A percentile compares a stretch with the other conserved stretches of the same genome.
phyloP scores from a whole-genome alignment of 2,797 vertebrate species.

The Sebastes nivosus region DNA sequence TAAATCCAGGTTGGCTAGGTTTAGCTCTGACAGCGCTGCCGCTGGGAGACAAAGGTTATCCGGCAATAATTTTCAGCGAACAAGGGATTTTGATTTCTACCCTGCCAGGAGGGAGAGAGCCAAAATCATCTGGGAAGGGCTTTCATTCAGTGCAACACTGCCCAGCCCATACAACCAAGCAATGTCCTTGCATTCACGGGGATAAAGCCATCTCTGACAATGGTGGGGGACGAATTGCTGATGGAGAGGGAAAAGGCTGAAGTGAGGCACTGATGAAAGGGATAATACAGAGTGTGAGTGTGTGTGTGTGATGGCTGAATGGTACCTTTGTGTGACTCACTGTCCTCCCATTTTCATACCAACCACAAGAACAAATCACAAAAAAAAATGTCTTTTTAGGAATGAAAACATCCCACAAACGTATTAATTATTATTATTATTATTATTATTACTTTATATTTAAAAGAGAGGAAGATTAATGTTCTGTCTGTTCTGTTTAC shows the following conservation, averaged over 20 bases:
- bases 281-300: slow-evolving; percentile 10
- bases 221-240: slow-evolving; percentile 39
- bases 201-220: slow-evolving; percentile 69
- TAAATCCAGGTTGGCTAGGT: slow-evolving; percentile 51
- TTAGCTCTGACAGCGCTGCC: slow-evolving; percentile 42
- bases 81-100: slow-evolving; percentile 71
- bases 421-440: not conserved
- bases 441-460: not conserved
- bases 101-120: slow-evolving; percentile 34
- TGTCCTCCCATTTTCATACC: not conserved
- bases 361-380: not conserved
- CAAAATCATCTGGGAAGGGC: slow-evolving; percentile 46
- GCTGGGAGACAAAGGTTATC: slow-evolving; percentile 67
- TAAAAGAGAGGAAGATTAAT: not conserved
- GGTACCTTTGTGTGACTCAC: not conserved
- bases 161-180: slow-evolving; percentile 41
- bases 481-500: slow-evolving; percentile 52
- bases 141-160: slow-evolving; percentile 34
- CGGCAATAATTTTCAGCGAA: slow-evolving; percentile 69
- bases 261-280: slow-evolving; percentile 61
- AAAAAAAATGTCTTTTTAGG: not conserved
- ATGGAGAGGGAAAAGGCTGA: slow-evolving; percentile 43
- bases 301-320: slow-evolving; percentile 8
- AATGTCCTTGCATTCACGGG: slow-evolving; percentile 61
- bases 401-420: not conserved